phyloP scores from a whole-genome alignment of 2,888 invertebrate species.

The Serrognathus titanus region DNA sequence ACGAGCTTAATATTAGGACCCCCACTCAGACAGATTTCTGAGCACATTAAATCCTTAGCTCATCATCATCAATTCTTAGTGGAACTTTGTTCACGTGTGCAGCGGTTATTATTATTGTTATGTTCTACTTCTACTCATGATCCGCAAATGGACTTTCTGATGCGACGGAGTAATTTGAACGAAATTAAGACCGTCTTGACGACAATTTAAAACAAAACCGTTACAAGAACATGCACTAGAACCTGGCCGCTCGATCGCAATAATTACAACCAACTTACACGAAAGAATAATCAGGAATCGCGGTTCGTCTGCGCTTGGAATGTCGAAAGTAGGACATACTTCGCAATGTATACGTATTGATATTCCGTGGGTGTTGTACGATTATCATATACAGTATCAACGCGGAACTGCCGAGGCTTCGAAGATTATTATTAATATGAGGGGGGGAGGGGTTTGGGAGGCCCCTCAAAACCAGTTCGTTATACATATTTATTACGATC shows the following conservation, averaged over 20 bases:
- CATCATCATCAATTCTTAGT: no score
- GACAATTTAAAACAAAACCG: background rate
- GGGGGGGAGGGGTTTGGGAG: no score
- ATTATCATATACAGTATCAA: background rate
- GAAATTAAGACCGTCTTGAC: background rate
- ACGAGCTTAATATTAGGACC: no score
- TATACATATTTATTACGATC: no score
- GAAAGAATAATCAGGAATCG: background rate
- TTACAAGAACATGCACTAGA: background rate
- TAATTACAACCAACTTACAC: background rate
- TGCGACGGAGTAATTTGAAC: background rate
- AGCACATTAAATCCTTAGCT: no score
- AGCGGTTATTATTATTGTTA: no score
- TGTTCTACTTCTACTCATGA: no score
- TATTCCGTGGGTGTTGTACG: background rate
- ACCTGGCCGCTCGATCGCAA: background rate
- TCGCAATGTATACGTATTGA: background rate
- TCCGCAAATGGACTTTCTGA: background rate
- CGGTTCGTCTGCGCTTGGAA: background rate
- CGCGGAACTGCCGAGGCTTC: no score
- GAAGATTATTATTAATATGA: no score
- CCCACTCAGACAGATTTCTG: no score
- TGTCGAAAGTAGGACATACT: constrained; percentile 3
- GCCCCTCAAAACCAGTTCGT: no score
- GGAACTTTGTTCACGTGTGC: no score